Evolutionary conservation across 23 tunicate species (phyloP), one percentile per base, ranked within the genome.

Genomic region (Halocynthia roretzi): DNA sequence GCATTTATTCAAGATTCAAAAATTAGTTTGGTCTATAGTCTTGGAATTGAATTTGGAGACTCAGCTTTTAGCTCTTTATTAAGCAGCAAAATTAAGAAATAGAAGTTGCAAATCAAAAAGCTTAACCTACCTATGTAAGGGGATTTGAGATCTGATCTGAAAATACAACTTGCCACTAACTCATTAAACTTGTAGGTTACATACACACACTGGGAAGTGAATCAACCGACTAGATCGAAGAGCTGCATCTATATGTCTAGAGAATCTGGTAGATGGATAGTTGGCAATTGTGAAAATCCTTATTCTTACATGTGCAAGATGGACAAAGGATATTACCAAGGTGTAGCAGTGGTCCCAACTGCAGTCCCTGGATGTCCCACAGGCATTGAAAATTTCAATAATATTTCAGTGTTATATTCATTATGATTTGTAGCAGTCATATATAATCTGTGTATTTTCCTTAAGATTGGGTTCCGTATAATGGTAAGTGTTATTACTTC

Each of bases 381-480:
- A 73, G 98, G 98, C 82, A 64, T 54, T 0, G 44, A 31, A 31
- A 31, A 31, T 31, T 31, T 0, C 44, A 31, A 31, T 31, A 31
- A 31, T 31, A 31, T 31, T 31, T 31, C 44, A 31, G 44, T 31
- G 44, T 31, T 31, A 31, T 31, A 31, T 31, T 31, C 44, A n/a
- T 31, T 0, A 31, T 31, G 44, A 31, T 31, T 31, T 31, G 44
- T 31, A 31, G 44, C 44, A 31, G 44, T 31, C 44, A 31, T 31
- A 31, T 31, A 4, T 31, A 31, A 31, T 31, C 44, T 31, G 44
- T 31, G 44, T 50, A 7, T 10, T 54, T 54, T 20, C 10, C 31
- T 81, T 51, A 62, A 92, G 98, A 87, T 8, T 92, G 98, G 98
- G 48, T 62, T 8, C 80, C 98, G 7, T 82, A 83, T 54, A 87